A percentile compares a stretch with the other conserved stretches of the same genome.
Conservation (phyloP, 2,113 vertebrate species). For the Montifringilla adamsi region DNA sequence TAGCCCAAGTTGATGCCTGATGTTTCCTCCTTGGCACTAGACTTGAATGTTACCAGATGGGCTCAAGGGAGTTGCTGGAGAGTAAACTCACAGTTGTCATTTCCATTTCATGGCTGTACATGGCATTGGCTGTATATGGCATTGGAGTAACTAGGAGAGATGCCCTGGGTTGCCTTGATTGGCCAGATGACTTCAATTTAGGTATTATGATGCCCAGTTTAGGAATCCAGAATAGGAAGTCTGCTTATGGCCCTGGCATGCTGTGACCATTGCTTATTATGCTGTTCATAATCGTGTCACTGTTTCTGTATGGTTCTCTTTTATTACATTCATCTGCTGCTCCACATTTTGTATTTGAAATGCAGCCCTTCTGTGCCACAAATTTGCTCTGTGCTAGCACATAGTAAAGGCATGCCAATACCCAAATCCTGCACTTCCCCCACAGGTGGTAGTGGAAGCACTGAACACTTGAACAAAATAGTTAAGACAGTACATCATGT, state of each 20-base stretch:
- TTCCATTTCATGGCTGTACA: background rate
- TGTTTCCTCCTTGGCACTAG: background rate
- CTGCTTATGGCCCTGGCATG: background rate
- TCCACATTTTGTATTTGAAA: background rate
- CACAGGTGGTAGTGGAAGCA: background rate
- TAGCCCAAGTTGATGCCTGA: background rate
- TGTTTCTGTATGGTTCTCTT: background rate
- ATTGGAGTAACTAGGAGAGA: background rate
- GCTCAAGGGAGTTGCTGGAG: background rate
- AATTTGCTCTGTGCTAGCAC: background rate
- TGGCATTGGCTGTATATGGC: background rate
- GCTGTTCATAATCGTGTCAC: background rate
- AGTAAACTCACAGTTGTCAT: background rate
- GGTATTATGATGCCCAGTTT: background rate
- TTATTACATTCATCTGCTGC: constrained; percentile 22
- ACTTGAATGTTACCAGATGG: accelerated
- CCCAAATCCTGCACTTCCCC: background rate
- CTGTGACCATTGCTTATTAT: background rate
- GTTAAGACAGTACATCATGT: background rate
- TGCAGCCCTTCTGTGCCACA: background rate
- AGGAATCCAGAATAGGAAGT: constrained; percentile 26
- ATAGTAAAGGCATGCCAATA: background rate
- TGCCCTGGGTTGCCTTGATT: background rate
- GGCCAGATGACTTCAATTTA: constrained; percentile 24
- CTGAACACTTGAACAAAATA: background rate